These are phyloP conservation scores for Bombycilla garrulus DNA, from an alignment of 2,113 vertebrate genomes.

Conservation along the genomic window DNA sequence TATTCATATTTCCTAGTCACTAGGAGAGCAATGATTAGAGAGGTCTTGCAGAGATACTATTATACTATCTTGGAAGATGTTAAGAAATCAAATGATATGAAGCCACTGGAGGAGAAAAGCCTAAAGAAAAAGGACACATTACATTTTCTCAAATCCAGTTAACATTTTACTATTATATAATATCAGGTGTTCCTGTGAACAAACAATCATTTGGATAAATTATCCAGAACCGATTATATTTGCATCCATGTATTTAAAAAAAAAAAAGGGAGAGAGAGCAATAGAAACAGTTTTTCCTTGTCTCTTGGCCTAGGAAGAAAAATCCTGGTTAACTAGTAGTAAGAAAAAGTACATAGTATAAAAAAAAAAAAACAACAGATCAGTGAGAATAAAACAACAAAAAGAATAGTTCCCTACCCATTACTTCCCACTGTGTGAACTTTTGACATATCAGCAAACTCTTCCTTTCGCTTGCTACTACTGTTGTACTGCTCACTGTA, in stretches of 20 bases:
- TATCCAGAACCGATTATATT: background rate
- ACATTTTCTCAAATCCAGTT: background rate
- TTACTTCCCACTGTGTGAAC: conserved; percentile 84
- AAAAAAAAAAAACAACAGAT: conserved; percentile 54
- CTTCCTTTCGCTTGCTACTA: conserved; percentile 79
- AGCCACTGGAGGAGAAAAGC: background rate
- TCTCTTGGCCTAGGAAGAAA: conserved; percentile 20
- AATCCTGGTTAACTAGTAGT: conserved; percentile 7
- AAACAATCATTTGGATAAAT: background rate
- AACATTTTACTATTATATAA: background rate
- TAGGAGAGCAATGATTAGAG: background rate
- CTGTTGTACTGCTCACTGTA: conserved; percentile 83
- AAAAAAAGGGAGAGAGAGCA: background rate
- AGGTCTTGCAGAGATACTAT: background rate
- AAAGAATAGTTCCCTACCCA: conserved; percentile 75
- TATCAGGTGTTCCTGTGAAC: background rate
- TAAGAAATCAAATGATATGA: background rate
- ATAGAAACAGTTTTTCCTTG: background rate
- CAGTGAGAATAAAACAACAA: conserved; percentile 74
- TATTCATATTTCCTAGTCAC: background rate
- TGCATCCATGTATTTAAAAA: background rate
- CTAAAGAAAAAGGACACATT: background rate
- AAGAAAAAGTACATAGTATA: conserved; percentile 24
- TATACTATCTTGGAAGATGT: background rate
- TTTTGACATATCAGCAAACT: conserved; percentile 82